Evolutionary conservation across 2,113 vertebrate species (phyloP), one percentile per base, ranked within the genome.

Genomic region (Anhinga anhinga): DNA sequence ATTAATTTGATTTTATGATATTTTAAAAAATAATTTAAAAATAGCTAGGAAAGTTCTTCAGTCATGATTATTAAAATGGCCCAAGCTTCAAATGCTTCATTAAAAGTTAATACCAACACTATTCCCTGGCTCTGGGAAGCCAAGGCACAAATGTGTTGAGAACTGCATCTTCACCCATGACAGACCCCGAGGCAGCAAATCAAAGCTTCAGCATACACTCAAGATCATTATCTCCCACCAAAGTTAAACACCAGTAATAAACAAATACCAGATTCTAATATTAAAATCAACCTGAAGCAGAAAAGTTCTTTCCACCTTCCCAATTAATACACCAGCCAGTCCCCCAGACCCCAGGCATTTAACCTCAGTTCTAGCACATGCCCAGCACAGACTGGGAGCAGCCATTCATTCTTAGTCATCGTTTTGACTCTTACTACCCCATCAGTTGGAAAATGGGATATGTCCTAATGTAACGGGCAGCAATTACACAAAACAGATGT

Each of bases 281-380:
- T 26, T 32, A 26, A 71, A 59, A 65, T 34, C 11, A 83, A 82
- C 7, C 55, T 71, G 38, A 88, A 78, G n/a, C 25, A 67, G 71
- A 70, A 83, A 72, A 50, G 11, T 34, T 56, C 47, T 70, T 81
- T 34, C 34, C 25, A 23, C 15, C 6, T 42, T 63, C 58, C 13
- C 36, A 44, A 44, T 5, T 58, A 30, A 15, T 5, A 11, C 18
- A 30, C 1, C 34, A 50, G 52, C 22, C 66, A 52, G 65, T 27
- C 12, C 22, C 34, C 12, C 22, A 79, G 17, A 34, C 4, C 27
- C 17, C 65, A 61, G 61, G 27, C 47, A 29, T 6, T 65, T 20
- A 44, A 36, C 34, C 47, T 20, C 2, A 2, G 13, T 5, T 67
- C 56, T 0, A n/a, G 15, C 38, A 29, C 29, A 2, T 1, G 6